These are phyloP conservation scores for Bombus pyrosoma DNA, from an alignment of 1,140 invertebrate genomes.

Conservation along the genomic window DNA sequence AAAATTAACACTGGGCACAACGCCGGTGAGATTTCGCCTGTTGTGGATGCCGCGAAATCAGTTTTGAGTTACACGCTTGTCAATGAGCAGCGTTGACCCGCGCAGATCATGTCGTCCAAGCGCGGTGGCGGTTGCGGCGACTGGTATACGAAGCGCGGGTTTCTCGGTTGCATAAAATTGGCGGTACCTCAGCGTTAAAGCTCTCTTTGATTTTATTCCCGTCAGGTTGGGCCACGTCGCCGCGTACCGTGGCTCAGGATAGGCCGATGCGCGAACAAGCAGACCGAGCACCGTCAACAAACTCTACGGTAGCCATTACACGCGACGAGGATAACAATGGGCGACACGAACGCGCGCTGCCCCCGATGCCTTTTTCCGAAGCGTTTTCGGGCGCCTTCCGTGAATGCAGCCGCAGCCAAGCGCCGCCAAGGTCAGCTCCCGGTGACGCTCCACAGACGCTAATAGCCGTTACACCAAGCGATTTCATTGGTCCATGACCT, in stretches of 20 bases:
- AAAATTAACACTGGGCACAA: conserved; percentile 24
- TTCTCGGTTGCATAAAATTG: conserved; percentile 65
- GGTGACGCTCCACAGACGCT: conserved; percentile 27
- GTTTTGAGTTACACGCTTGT: conserved; percentile 67
- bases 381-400: conserved; percentile 67
- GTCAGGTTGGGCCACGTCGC: conserved; percentile 35
- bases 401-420: conserved; percentile 56
- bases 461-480: conserved; percentile 5
- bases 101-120: conserved; percentile 71
- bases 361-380: conserved; percentile 61
- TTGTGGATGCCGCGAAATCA: conserved; percentile 44
- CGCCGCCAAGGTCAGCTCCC: conserved; percentile 59
- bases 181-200: conserved; percentile 27
- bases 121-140: conserved; percentile 58
- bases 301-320: conserved; percentile 75
- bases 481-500: conserved; percentile 32
- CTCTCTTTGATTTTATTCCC: background rate
- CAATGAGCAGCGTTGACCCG: conserved; percentile 70
- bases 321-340: conserved; percentile 78
- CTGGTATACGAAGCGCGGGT: conserved; percentile 51
- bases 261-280: conserved; percentile 51
- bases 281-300: conserved; percentile 71
- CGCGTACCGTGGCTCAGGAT: conserved; percentile 42
- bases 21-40: background rate
- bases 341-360: conserved; percentile 69